Percentiles rank a stretch among this genome's conserved stretches.
Evolutionary conservation across 1,140 invertebrate genomes (phyloP).

Genomic region (Pseudomyrmex flavicornis): DNA sequence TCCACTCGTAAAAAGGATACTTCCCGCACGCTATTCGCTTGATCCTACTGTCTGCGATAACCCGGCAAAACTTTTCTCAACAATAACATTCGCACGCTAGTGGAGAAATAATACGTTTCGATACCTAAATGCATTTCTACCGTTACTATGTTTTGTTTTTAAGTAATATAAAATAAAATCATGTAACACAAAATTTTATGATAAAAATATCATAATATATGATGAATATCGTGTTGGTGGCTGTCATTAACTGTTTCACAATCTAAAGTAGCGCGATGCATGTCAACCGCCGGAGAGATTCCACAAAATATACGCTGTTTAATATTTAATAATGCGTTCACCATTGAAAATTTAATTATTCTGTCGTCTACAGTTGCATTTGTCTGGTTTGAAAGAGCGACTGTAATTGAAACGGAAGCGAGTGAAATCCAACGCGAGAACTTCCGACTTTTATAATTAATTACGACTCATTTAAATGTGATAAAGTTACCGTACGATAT

Average conservation of each 20-base stretch:
- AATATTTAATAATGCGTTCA: constrained; percentile 48
- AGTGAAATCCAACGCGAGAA: constrained; percentile 1
- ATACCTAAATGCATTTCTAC: not conserved
- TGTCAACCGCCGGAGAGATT: constrained; percentile 14
- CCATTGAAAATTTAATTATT: constrained; percentile 55
- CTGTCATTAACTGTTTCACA: constrained; percentile 17
- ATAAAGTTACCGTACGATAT: constrained; percentile 25
- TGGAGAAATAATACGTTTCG: not conserved
- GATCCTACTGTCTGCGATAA: constrained; percentile 40
- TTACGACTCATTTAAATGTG: constrained; percentile 25
- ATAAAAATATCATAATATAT: constrained; percentile 22
- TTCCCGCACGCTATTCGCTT: constrained; percentile 26
- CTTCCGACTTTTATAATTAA: constrained; percentile 33
- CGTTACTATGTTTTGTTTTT: too few relatives aligned
- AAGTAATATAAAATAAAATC: too few relatives aligned
- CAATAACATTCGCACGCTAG: constrained; percentile 15
- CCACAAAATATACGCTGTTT: constrained; percentile 35
- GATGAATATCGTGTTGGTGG: constrained; percentile 3
- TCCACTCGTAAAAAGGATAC: constrained; percentile 47
- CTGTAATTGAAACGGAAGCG: constrained; percentile 21
- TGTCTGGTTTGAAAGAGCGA: constrained; percentile 30
- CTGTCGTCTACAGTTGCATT: constrained; percentile 54
- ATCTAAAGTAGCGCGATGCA: constrained; percentile 43
- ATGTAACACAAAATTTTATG: not conserved
- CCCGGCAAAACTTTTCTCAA: constrained; percentile 5